Evolutionary conservation across 2,797 vertebrate genomes (phyloP).

Genomic region (Discoglossus pictus): DNA sequence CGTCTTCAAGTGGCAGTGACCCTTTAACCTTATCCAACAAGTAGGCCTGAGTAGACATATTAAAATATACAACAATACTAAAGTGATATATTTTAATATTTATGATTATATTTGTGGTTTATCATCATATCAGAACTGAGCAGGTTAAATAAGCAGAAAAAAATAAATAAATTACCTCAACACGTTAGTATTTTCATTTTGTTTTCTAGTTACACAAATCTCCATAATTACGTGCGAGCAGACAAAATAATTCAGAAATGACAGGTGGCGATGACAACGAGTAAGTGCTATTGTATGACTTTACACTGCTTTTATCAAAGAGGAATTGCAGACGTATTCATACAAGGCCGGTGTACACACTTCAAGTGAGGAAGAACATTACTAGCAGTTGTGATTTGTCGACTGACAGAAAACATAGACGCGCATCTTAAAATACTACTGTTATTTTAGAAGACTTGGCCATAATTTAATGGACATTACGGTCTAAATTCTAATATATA

Average conservation of each 20-base stretch:
- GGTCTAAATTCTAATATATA: too few species aligned
- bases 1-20: too few species aligned
- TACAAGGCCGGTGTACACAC: conserved; percentile 23
- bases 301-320: conserved; percentile 29
- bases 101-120: too few species aligned
- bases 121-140: too few species aligned
- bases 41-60: too few species aligned
- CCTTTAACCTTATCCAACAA: too few species aligned
- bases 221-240: conserved; percentile 44
- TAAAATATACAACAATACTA: too few species aligned
- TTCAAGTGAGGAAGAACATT: conserved; percentile 24
- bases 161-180: conserved; percentile 10
- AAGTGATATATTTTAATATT: too few species aligned
- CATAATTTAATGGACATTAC: too few species aligned
- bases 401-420: neutral
- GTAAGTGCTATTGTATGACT: conserved; percentile 37
- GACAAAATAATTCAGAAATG: conserved; percentile 37
- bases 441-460: too few species aligned
- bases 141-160: too few species aligned
- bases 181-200: conserved; percentile 24
- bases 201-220: conserved; percentile 30
- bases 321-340: conserved; percentile 20
- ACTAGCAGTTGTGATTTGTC: conserved; percentile 17
- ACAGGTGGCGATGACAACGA: conserved; percentile 40
- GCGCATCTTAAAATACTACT: too few species aligned